These are phyloP conservation scores for Microtus agrestis DNA, from an alignment of 2,797 vertebrate genomes.

Conservation along the genomic window DNA sequence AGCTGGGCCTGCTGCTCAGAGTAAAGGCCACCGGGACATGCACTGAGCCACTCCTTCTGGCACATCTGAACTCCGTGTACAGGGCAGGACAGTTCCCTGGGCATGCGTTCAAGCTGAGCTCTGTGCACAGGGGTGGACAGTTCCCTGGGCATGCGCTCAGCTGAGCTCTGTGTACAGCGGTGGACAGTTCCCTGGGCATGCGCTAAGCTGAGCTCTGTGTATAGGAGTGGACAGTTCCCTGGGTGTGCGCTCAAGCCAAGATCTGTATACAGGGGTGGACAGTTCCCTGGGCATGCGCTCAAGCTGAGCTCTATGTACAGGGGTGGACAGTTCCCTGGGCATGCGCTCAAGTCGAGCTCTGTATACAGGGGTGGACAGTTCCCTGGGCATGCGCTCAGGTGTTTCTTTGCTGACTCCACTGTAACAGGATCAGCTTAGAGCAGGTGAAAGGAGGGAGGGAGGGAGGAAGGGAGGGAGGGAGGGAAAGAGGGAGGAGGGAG, in stretches of 20 bases:
- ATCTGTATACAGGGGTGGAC: neutral
- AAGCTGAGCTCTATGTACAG: neutral
- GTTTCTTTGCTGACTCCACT: neutral
- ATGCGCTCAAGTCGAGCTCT: neutral
- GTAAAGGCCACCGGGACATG: neutral
- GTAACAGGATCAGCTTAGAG: neutral
- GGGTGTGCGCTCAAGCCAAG: fast-evolving
- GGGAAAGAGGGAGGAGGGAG: too few relatives aligned
- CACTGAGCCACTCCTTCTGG: fast-evolving
- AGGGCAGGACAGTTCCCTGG: neutral
- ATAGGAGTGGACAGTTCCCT: fast-evolving
- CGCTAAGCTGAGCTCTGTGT: neutral
- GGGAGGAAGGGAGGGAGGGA: too few relatives aligned
- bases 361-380: neutral
- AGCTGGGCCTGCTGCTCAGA: neutral
- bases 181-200: neutral
- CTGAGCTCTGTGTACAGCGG: neutral
- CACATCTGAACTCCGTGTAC: neutral
- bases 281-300: too few relatives aligned
- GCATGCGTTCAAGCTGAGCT: neutral
- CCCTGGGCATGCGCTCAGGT: fast-evolving
- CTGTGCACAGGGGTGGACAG: fast-evolving
- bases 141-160: fast-evolving
- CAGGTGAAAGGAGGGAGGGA: neutral
- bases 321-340: neutral